Evolutionary conservation across 2,888 invertebrate genomes (phyloP), one percentile per base, ranked within the genome.

Genomic region (Thera obeliscata): DNA sequence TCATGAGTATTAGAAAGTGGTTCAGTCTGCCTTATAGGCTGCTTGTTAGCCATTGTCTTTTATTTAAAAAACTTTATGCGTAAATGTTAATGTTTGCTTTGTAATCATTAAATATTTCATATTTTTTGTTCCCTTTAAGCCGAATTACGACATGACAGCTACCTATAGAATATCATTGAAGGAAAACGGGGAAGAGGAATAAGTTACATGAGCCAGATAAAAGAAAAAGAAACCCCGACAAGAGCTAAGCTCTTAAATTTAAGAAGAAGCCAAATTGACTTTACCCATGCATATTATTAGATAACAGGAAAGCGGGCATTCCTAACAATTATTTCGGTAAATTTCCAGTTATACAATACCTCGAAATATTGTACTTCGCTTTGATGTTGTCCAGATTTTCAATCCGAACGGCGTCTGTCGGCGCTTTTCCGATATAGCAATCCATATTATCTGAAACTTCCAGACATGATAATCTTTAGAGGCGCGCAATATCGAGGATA

Each of bases 391-490:
- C 49, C 58, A 64, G 59, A 61, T 56, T 56, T 56, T n/a, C n/a
- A 60, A 60, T 56, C 2, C 35, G n/a, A 61, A 38, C 22, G 54
- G 22, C 41, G 59, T 46, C 61, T 72, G 62, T 64, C 61, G 35
- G 60, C 55, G 67, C 52, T 60, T 66, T 72, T 69, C 73, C 73
- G 73, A 77, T 73, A 61, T 57, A 56, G 59, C 70, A 52, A 56
- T 69, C 54, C 41, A 67, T 64, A 73, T 72, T 70, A 74, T 72
- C 73, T 76, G 72, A 64, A 67, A 68, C 68, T 75, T 70, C 73
- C 82, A 86, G 87, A 84, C 85, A 76, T 79, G 82, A 81, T 86
- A 87, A 88, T 87, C 86, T 82, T 74, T 73, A 68, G 76, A 76
- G 77, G 72, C 76, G 70, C 76, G 84, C 80, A 86, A 88, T 89